phyloP scores from a whole-genome alignment of 2,797 vertebrate genomes.

The Characodon lateralis region DNA sequence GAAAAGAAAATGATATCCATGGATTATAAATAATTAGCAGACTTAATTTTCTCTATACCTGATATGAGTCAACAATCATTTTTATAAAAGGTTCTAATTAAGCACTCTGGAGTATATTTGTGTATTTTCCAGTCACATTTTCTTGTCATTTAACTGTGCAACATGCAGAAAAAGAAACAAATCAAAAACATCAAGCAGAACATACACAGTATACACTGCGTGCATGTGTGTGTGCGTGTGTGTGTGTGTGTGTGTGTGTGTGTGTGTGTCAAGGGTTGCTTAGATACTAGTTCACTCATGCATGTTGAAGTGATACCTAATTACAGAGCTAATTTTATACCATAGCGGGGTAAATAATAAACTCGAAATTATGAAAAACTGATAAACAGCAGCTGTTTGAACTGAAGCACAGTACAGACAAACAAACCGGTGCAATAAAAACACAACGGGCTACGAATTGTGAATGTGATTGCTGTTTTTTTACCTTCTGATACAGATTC shows the following conservation, averaged over 20 bases:
- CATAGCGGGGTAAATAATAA: conserved; percentile 41
- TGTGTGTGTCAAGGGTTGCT: conserved; percentile 47
- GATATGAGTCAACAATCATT: conserved; percentile 2
- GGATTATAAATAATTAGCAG: conserved; percentile 17
- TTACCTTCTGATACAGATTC: conserved; percentile 1
- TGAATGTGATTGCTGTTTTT: conserved; percentile 9
- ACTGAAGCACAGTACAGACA: conserved; percentile 10
- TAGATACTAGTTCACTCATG: conserved; percentile 28
- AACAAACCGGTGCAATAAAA: neutral
- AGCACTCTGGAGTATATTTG: conserved; percentile 12
- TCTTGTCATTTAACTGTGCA: conserved; percentile 17
- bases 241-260: conserved; percentile 21
- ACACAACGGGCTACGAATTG: conserved; percentile 2
- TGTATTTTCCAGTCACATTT: conserved; percentile 33
- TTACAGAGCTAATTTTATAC: conserved; percentile 36
- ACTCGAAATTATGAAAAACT: conserved; percentile 16
- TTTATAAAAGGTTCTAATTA: conserved; percentile 9
- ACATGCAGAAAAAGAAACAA: conserved; percentile 12
- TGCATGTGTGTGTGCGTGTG: conserved; percentile 10
- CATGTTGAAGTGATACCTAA: conserved; percentile 39
- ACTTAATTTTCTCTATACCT: conserved; percentile 23
- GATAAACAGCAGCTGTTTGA: conserved; percentile 9
- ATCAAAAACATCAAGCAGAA: conserved; percentile 2
- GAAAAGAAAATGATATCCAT: conserved; percentile 26
- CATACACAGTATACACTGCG: conserved; percentile 1